A percentile compares a stretch with the other conserved stretches of the same genome.
Conservation (phyloP, 2,888 invertebrate genomes). For the Hirtodrosophila trivittata region DNA sequence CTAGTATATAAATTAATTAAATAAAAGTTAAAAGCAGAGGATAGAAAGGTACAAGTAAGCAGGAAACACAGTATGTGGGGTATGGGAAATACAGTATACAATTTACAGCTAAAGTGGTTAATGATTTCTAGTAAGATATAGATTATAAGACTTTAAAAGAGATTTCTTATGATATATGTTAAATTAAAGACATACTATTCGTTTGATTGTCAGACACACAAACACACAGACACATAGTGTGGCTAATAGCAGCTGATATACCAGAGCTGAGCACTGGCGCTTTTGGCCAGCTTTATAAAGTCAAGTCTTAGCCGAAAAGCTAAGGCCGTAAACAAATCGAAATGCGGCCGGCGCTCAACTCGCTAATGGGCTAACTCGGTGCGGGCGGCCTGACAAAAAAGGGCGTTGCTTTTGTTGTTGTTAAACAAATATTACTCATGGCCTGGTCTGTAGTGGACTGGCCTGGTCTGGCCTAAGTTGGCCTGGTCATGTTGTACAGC, state of each 20-base stretch:
- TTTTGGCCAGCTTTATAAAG: slow-evolving; percentile 13
- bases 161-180: slow-evolving; percentile 18
- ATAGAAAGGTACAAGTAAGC: too few species aligned
- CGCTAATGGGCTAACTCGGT: slow-evolving; percentile 53
- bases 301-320: slow-evolving; percentile 8
- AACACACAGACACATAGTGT: slow-evolving; percentile 11
- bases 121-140: too few species aligned
- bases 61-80: too few species aligned
- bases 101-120: too few species aligned
- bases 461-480: slow-evolving; percentile 20
- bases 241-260: slow-evolving; percentile 40
- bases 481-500: slow-evolving; percentile 70
- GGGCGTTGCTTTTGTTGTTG: slow-evolving; percentile 60
- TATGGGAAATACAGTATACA: too few species aligned
- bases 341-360: slow-evolving; percentile 53
- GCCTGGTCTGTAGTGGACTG: slow-evolving; percentile 23
- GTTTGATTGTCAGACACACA: slow-evolving; percentile 16
- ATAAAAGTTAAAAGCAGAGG: too few species aligned
- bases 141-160: too few species aligned
- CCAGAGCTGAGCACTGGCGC: slow-evolving; percentile 6
- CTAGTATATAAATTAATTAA: too few species aligned
- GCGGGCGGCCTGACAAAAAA: slow-evolving; percentile 73
- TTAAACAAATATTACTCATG: slow-evolving; percentile 76
- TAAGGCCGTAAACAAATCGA: slow-evolving; percentile 53
- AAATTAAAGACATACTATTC: slow-evolving; percentile 17